Evolutionary conservation across 2,888 invertebrate genomes (phyloP), one percentile per base, ranked within the genome.

Genomic region (Pristionchus maxplancki): DNA sequence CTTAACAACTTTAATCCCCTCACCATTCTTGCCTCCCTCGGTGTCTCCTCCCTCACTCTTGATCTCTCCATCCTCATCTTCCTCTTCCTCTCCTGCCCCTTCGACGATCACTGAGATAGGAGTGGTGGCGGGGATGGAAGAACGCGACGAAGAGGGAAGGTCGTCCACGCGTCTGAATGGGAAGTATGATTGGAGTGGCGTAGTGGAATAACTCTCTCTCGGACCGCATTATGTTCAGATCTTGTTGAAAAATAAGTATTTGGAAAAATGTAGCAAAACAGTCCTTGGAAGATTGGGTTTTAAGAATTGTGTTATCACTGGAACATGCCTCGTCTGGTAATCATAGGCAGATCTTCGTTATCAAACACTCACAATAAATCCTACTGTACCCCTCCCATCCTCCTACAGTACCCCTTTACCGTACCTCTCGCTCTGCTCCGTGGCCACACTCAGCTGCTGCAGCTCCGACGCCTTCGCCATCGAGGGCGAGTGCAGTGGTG

Each of bases 61-160:
- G 8, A 40, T 48, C 44, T 85, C 28, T 71, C 71, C 88, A 17
- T 82, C 81, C 74, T 82, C 58, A 4, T 83, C 86, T 28, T 87
- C 87, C 50, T 82, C 87, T n/a, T 87, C 87, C 50, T 82, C 87
- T 40, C 78, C 87, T 48, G 9, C 67, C n/a, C 87, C 87, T 15
- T 62, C 89, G 20, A 74, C 88, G 17, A 78, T 58, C n/a, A 88
- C 78, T 17, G 78, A 78, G n/a, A 88, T 88, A 40, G 88, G 88
- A 6, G 74, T 74, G n/a, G 87, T 87, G 28, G 87, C 74, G 20
- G 87, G 87, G 20, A 87, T 50, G 20, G 62, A 48, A 4, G 64
- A 34, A 17, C 64, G 62, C 0, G 74, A 74, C 13, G 78, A 78
- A 1, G 78, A 78, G 28, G 78, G 40, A 15, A 28, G 44, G 17